Evolutionary conservation across 1,140 invertebrate species (phyloP), one percentile per base, ranked within the genome.

Genomic region (Oreohelix idahoensis): DNA sequence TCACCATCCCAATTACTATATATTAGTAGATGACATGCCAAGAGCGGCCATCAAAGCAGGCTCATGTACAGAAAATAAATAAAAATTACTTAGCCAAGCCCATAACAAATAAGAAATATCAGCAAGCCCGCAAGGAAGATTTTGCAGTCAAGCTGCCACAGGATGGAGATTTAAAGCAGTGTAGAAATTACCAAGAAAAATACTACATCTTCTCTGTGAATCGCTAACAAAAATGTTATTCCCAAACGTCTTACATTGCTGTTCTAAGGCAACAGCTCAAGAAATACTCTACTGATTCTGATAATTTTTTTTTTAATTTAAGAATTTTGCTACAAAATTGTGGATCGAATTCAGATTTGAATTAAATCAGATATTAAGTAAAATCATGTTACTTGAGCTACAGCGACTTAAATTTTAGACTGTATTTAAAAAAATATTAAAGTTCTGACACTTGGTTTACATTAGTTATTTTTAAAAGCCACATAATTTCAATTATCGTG

Each of bases 171-270:
- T 38, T 32, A 15, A 45, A 76, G 39, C 45, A 51, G 51, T 51
- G 53, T 42, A 51, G 36, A 35, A 78, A 78, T 35, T 51, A 51
- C 35, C 49, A 78, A 35, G 53, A 51, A 35, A 49, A 51, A 35
- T 51, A 78, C 42, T 51, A 35, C 38, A 11, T 39, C 32, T 38
- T 49, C 39, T 23, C 39, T 49, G 15, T 49, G 15, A 26, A 49
- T 4, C 38, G 20, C n/a, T 8, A 10, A 32, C 20, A 2, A 35
- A n/a, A n/a, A 15, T 42, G 58, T 38, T 36, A 79, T 38, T 63
- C 36, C 53, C 49, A 79, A 29, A 63, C 23, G 66, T 5, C 13
- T 15, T 63, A 26, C n/a, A n/a, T n/a, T n/a, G n/a, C n/a, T n/a
- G n/a, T n/a, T n/a, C n/a, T n/a, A n/a, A n/a, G n/a, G n/a, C n/a